A percentile compares a stretch with the other conserved stretches of the same genome.
These are phyloP conservation scores for Pygoscelis antarcticus DNA, from an alignment of 2,113 vertebrate species.

Conservation along the genomic window DNA sequence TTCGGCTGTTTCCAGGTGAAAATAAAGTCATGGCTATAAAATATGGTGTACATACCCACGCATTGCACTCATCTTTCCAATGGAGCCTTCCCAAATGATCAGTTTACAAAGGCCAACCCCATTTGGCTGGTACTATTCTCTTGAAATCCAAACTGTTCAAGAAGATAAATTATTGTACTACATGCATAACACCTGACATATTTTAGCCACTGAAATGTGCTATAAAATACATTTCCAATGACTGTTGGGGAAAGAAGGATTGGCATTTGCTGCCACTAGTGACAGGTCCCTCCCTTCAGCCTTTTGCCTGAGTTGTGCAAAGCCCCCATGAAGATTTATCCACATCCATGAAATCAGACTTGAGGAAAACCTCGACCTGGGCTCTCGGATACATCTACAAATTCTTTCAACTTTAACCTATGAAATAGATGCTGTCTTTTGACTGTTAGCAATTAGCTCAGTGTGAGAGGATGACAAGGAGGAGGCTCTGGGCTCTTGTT, in stretches of 20 bases:
- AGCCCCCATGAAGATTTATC: not conserved
- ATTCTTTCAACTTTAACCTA: not conserved
- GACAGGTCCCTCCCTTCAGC: not conserved
- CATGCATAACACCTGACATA: not conserved
- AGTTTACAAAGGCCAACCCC: not conserved
- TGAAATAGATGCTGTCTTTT: not conserved
- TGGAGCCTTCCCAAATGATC: not conserved
- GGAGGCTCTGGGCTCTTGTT: slow-evolving; percentile 14
- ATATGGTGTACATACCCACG: not conserved
- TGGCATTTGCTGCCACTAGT: not conserved
- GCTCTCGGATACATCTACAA: not conserved
- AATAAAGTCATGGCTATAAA: not conserved
- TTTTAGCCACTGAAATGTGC: not conserved
- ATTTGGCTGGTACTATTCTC: not conserved
- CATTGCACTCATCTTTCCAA: not conserved
- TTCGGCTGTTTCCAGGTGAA: not conserved
- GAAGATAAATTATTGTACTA: slow-evolving; percentile 24
- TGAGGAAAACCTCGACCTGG: not conserved
- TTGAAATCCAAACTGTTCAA: not conserved
- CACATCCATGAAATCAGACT: not conserved
- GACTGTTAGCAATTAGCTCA: not conserved
- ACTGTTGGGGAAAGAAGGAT: not conserved
- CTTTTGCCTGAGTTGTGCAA: not conserved
- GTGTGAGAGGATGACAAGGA: not conserved
- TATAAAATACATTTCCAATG: not conserved